Evolutionary conservation across 1,140 invertebrate genomes (phyloP), one percentile per base, ranked within the genome.

Genomic region (Leptopilina clavipes): DNA sequence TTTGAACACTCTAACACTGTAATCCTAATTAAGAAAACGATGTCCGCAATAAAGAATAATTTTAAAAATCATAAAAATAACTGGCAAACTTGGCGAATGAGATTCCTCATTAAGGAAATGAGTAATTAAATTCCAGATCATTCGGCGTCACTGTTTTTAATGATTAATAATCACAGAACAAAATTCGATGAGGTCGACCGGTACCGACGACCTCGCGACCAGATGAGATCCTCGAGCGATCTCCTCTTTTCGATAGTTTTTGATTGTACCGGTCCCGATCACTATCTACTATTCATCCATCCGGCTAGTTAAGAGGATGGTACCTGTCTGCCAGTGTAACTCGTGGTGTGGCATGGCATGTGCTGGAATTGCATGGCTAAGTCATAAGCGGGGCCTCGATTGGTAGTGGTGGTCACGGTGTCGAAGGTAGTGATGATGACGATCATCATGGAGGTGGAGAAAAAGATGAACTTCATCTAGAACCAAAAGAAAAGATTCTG

Each of bases 251-350:
- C 74, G 59, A 45, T 75, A 76, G 77, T 76, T 72, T 72, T 72
- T 18, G 52, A 73, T 73, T 76, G 59, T 72, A 72, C 52, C 75
- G 80, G 79, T 40, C 72, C 80, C 86, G 79, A 85, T 86, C 82
- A 84, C 84, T 79, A 86, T 86, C 83, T 77, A 85, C 84, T 86
- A 85, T 85, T 83, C 81, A 85, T 86, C 87, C 89, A 89, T 90
- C 88, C 89, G 86, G 85, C 81, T 83, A 81, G 86, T 85, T 82
- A 88, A 87, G 88, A 89, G 89, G 89, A 89, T 88, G 89, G 84
- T 89, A 87, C 86, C 83, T 88, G 87, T 89, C 88, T 90, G 87
- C 82, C 82, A 79, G 83, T 79, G 85, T 82, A 31, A 86, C 84
- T 82, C 83, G 80, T 81, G 81, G 75, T 78, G 75, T 82, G 81